A percentile compares a stretch with the other conserved stretches of the same genome.
These are phyloP conservation scores for Argentina silus DNA, from an alignment of 2,797 vertebrate genomes.

Conservation along the genomic window DNA sequence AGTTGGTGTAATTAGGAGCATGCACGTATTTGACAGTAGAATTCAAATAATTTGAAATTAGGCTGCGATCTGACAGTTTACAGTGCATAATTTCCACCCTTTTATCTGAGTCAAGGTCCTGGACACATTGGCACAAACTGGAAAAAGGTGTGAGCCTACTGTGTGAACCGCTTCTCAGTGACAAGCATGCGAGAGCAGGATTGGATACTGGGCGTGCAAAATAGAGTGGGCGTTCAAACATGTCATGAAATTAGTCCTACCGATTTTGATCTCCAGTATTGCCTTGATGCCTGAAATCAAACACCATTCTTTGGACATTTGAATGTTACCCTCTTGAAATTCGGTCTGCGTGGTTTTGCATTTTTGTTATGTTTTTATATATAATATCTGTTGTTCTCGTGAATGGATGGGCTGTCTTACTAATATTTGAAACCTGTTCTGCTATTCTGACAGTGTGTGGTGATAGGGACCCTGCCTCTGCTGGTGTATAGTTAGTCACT, in stretches of 20 bases:
- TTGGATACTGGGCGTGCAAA: slow-evolving; percentile 50
- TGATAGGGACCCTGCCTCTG: background rate
- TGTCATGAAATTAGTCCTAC: slow-evolving; percentile 30
- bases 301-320: slow-evolving; percentile 33
- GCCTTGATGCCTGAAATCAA: slow-evolving; percentile 28
- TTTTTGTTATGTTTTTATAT: slow-evolving; percentile 31
- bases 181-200: slow-evolving; percentile 56
- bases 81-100: slow-evolving; percentile 62
- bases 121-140: slow-evolving; percentile 61
- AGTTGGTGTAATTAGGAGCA: slow-evolving; percentile 62
- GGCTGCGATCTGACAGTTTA: slow-evolving; percentile 63
- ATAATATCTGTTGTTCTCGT: slow-evolving; percentile 40
- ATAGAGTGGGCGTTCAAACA: slow-evolving; percentile 47
- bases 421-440: background rate
- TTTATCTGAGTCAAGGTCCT: slow-evolving; percentile 63
- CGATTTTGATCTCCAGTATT: slow-evolving; percentile 45
- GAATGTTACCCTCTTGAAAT: slow-evolving; percentile 36
- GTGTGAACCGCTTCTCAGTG: slow-evolving; percentile 32
- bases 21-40: slow-evolving; percentile 58
- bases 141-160: slow-evolving; percentile 53
- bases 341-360: slow-evolving; percentile 43
- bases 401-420: slow-evolving; percentile 19
- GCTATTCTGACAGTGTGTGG: background rate
- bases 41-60: slow-evolving; percentile 70
- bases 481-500: background rate